Evolutionary conservation across 1,140 invertebrate species (phyloP), one percentile per base, ranked within the genome.

Genomic region (Aphaenogaster rudis): DNA sequence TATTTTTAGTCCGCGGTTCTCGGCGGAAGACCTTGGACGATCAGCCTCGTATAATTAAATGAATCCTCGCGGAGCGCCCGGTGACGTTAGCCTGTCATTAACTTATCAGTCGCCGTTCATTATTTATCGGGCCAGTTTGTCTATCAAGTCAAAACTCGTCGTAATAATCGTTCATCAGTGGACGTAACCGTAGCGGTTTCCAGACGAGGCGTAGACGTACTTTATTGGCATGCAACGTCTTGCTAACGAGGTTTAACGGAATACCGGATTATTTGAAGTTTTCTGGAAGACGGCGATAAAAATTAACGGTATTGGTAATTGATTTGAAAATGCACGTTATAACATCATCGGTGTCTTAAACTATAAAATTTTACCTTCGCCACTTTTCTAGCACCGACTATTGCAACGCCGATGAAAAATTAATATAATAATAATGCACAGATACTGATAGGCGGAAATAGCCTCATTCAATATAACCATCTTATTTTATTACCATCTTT

Each of bases 61-160:
- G 63, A 64, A 74, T 66, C 57, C 17, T 61, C 17, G 45, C 7
- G 48, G 39, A 42, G 33, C 3, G 8, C 33, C 17, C 17, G 4
- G 5, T 33, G 66, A 88, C 42, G 39, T 59, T 88, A 81, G 28
- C 50, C 39, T 76, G 33, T 81, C 78, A 74, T 84, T 88, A 87
- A 50, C 42, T 84, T 84, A 84, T 84, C 61, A 48, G 76, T 86
- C 36, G 28, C 33, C 76, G 11, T 72, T 8, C 5, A 21, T 3
- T 64, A n/a, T 76, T 11, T 13, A 45, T 59, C 54, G 21, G 33
- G 0, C 36, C 48, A 50, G 52, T 76, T 50, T 50, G 52, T 72
- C 59, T 1, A 36, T 39, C 81, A 13, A 50, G 42, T 66, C 67
- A 13, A 74, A 64, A 59, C 36, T 48, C 50, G 54, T 76, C 8